phyloP scores from a whole-genome alignment of 2,113 vertebrate species.

The Acrocephalus arundinaceus region DNA sequence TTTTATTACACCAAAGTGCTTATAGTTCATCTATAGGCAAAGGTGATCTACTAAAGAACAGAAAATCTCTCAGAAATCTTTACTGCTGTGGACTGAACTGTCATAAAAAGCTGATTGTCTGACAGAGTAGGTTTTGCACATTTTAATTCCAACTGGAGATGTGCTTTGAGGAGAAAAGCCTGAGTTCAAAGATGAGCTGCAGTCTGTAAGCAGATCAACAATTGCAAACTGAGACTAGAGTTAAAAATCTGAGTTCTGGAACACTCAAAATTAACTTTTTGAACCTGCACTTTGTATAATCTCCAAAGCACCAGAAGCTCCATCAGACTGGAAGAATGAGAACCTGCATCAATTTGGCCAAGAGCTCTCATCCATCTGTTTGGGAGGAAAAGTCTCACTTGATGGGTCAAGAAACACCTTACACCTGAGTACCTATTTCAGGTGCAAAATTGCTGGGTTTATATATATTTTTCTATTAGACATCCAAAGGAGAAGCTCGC shows the following conservation, averaged over 20 bases:
- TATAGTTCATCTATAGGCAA: neutral
- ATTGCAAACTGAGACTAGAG: neutral
- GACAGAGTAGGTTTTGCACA: neutral
- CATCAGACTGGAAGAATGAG: neutral
- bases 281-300: neutral
- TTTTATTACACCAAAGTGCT: neutral
- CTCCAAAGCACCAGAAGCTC: neutral
- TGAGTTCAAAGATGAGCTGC: neutral
- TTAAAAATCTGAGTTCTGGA: neutral
- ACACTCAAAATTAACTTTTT: neutral
- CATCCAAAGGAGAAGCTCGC: neutral
- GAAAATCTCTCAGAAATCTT: neutral
- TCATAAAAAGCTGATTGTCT: neutral
- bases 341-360: neutral
- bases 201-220: neutral
- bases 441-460: neutral
- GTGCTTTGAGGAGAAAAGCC: neutral
- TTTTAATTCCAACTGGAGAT: neutral
- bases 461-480: neutral
- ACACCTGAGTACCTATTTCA: neutral
- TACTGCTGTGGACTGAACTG: neutral
- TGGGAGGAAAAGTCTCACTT: neutral
- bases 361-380: neutral
- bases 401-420: neutral
- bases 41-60: neutral